A percentile compares a stretch with the other conserved stretches of the same genome.
These are phyloP conservation scores for Sinonovacula constricta DNA, from an alignment of 1,140 invertebrate species.

Conservation along the genomic window DNA sequence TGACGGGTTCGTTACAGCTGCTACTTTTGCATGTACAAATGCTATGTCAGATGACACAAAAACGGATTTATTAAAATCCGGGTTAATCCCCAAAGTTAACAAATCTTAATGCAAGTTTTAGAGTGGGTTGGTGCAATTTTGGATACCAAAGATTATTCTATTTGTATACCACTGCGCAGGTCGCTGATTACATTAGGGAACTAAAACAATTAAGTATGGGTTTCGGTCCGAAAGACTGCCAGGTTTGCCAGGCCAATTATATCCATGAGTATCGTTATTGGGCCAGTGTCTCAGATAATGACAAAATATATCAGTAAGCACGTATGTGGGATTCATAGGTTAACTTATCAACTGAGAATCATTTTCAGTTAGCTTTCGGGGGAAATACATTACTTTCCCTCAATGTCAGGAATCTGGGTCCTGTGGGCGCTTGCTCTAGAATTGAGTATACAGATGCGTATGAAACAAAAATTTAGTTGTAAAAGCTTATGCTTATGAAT, in stretches of 20 bases:
- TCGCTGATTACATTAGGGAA: background rate
- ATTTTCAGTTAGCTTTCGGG: no score
- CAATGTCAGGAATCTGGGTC: no score
- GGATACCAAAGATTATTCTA: background rate
- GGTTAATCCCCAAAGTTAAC: conserved; percentile 20
- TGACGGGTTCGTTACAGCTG: no score
- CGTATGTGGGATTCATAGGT: conserved; percentile 3
- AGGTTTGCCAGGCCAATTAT: conserved; percentile 19
- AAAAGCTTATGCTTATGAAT: no score
- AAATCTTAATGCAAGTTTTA: conserved; percentile 1
- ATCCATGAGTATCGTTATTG: conserved; percentile 29
- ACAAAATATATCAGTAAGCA: conserved; percentile 13
- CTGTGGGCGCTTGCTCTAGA: no score
- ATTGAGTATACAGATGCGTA: no score
- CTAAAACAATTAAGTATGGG: background rate
- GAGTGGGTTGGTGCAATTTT: background rate
- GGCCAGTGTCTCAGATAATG: conserved; percentile 20
- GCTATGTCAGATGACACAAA: background rate
- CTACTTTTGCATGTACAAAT: background rate
- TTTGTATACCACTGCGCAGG: conserved; percentile 6
- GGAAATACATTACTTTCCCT: no score
- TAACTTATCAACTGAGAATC: background rate
- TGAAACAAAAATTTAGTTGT: no score
- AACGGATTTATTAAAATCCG: conserved; percentile 19
- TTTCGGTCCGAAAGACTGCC: background rate